Conservation (phyloP, 2,797 vertebrate species). For the Avahi laniger region DNA sequence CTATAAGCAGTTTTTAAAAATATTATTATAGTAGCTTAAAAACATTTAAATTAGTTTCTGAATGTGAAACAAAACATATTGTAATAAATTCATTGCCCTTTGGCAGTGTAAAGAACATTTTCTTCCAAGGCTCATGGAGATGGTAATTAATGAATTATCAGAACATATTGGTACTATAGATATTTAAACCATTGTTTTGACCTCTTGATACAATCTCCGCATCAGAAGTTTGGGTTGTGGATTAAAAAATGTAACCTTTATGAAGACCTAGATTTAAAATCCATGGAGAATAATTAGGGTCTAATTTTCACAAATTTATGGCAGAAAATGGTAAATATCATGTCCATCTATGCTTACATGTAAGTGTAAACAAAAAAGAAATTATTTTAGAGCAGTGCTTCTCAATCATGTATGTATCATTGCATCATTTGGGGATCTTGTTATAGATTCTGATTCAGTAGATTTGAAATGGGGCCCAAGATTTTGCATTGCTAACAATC, state of each 20-base stretch:
- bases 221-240: background rate
- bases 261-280: background rate
- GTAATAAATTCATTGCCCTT: background rate
- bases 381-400: background rate
- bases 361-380: background rate
- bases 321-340: background rate
- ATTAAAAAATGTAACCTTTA: background rate
- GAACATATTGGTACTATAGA: background rate
- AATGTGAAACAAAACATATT: background rate
- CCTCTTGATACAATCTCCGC: background rate
- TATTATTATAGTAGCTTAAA: slow-evolving; percentile 45
- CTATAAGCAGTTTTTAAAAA: slow-evolving; percentile 38
- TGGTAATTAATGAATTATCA: background rate
- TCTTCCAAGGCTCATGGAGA: background rate
- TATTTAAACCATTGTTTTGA: background rate
- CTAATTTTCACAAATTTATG: background rate
- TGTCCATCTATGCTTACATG: fast-evolving
- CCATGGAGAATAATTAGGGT: background rate
- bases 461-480: background rate
- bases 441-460: background rate
- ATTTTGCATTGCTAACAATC: background rate
- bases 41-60: slow-evolving; percentile 41
- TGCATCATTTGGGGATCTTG: background rate
- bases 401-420: background rate
- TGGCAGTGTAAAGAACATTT: slow-evolving; percentile 28